Conservation (phyloP, 1,140 invertebrate genomes). For the Trachelipus rathkii region DNA sequence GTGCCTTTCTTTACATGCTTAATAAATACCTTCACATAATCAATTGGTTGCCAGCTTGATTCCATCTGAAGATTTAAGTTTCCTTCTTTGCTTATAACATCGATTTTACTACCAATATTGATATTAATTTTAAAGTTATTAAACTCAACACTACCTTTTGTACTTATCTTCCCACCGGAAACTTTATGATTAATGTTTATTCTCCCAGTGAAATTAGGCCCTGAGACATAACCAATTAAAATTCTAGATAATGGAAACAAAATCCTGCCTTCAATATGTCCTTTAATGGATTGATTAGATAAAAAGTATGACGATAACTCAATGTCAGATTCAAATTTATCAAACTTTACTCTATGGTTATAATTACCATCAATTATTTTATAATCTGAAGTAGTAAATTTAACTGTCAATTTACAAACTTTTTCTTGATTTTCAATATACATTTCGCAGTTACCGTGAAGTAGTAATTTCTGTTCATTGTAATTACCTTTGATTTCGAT, state of each 20-base stretch:
- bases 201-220: background rate
- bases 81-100: background rate
- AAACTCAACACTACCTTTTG: background rate
- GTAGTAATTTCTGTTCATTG: background rate
- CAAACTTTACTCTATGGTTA: background rate
- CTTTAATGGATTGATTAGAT: background rate
- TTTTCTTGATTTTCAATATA: background rate
- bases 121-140: background rate
- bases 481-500: background rate
- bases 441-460: background rate
- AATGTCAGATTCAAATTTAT: constrained; percentile 5
- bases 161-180: background rate
- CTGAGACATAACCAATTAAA: background rate
- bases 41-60: background rate
- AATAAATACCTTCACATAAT: background rate
- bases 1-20: background rate
- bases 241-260: background rate
- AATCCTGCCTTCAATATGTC: constrained; percentile 1
- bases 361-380: background rate
- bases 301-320: background rate
- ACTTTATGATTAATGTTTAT: background rate
- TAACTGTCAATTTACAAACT: background rate
- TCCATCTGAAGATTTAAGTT: background rate
- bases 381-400: background rate
- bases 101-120: background rate